Evolutionary conservation across 2,113 vertebrate species (phyloP), one percentile per base, ranked within the genome.

Genomic region (Actinemys pallida): DNA sequence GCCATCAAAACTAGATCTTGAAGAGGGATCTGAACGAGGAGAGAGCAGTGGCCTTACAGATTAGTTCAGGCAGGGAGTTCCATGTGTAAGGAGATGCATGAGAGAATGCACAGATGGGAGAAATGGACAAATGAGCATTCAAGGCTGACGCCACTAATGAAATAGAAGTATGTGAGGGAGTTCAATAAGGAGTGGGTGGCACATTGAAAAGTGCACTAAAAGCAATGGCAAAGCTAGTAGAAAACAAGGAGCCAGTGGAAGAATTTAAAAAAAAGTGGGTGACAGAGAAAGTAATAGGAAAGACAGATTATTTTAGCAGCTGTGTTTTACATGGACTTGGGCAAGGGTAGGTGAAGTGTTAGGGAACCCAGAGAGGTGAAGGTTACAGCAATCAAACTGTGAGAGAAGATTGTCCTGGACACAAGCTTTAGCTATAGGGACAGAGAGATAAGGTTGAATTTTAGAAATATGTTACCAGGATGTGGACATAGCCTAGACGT

Each of bases 381-480:
- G 1, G 27, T 93, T 90, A 94, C n/a, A 86, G 72, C 81, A 95
- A 89, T 13, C 45, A 19, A 95, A 54, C n/a, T 90, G 39, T 65
- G 72, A 93, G 81, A 25, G 20, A 42, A 85, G 12, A 42, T 4
- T 90, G 19, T 65, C n/a, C 72, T 76, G 5, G 9, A 27, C 12
- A 12, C 22, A 13, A 42, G 22, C 39, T 45, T 45, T 76, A 45
- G 10, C 22, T 45, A 13, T 4, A 76, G 5, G 11, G 42, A 76
- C 5, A 76, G 72, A 76, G 42, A 49, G 19, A 4, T 29, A 29
- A 19, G 9, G 29, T 54, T 25, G 4, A 75, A 59, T 92, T 89
- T 83, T 82, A 56, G 86, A 95, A 95, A 92, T 35, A 89, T 5
- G 49, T 52, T 82, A 91, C 35, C 7, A 49, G 6, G 24, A 93